A percentile compares a stretch with the other conserved stretches of the same genome.
Conservation (phyloP, 2,113 vertebrate species). For the Sus scrofa region T2T-Sscrofa CM000812.6:185707501-185708000, state of each 20-base stretch:
- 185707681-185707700: slow-evolving; percentile 29
- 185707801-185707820: background rate
- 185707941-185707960: background rate
- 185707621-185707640: background rate
- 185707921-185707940: background rate
- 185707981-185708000: background rate
- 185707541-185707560: background rate
- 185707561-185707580: background rate
- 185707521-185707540: background rate
- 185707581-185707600: background rate
- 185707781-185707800: background rate
- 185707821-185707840: background rate
- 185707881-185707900: background rate
- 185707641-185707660: background rate
- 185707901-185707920: background rate
- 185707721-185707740: background rate
- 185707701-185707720: background rate
- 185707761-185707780: background rate
- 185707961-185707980: background rate
- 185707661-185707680: background rate
- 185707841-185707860: slow-evolving; percentile 36
- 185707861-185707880: slow-evolving; percentile 31
- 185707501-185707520: background rate
- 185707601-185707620: background rate
- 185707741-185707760: background rate